Evolutionary conservation across 2,797 vertebrate species (phyloP), one percentile per base, ranked within the genome.

Genomic region (Antennarius maculatus): DNA sequence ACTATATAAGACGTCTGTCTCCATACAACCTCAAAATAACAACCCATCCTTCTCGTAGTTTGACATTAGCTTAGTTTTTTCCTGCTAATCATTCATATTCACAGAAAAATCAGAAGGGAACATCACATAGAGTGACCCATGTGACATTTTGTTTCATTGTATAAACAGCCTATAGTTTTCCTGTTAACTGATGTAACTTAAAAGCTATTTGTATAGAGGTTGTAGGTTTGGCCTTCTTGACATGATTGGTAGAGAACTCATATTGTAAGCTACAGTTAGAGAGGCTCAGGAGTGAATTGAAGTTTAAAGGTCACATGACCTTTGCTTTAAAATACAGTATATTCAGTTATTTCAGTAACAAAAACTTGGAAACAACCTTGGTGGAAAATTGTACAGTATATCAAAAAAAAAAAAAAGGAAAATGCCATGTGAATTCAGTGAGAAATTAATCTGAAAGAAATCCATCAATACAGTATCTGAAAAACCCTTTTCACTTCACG

Each of bases 401-500:
- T n/a, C n/a, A n/a, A n/a, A n/a, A n/a, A n/a, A n/a, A n/a, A n/a
- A n/a, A n/a, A n/a, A n/a, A n/a, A n/a, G n/a, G n/a, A n/a, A n/a
- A 52, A 34, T 13, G 18, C 2, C 23, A 1, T 17, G 17, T 41
- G 1, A 27, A 34, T 41, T 56, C 48, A 15, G n/a, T 23, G 23
- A 23, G 23, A 2, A 2, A 23, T 23, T 23, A 23, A 23, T 23
- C 23, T 23, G 23, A 23, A 23, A 23, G 23, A 23, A 23, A 23
- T 23, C 23, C 23, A 23, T 23, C 23, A 23, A 66, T 71, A 34
- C 42, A 13, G 1, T 16, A 59, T 48, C 3, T 8, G 6, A 60
- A 58, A 41, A 31, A 6, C 43, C 27, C 41, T 60, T 62, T 74
- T 47, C 27, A 49, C 41, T 37, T 17, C 14, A 28, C 41, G 48